Evolutionary conservation across 2,888 invertebrate species (phyloP), one percentile per base, ranked within the genome.

Genomic region (Barypeithes pellucidus): DNA sequence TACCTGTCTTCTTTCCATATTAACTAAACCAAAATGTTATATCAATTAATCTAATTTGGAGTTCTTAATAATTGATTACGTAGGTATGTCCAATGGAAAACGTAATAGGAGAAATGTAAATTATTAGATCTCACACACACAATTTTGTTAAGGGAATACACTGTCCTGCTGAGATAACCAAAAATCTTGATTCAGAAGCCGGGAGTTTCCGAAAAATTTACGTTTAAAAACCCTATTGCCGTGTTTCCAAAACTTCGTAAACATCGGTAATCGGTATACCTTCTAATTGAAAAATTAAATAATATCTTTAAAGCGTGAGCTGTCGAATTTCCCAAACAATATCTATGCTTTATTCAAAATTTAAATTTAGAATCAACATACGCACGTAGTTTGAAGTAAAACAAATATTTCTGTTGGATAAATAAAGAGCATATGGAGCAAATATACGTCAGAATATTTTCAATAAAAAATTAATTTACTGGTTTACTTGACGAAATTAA

Each of bases 341-440:
- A 45, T 67, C 57, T 59, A 18, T 29, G 59, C 16, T 54, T 59
- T 67, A 57, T 67, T 57, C 57, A 54, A 67, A 67, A 12, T 68
- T 73, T 73, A 73, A 73, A 68, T 73, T 65, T 73, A 73, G 73
- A 73, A 47, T 65, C 59, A 63, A 72, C 45, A 61, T 72, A 54
- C 67, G 52, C 67, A 61, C 43, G 18, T 22, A 72, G 67, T 68
- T 75, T 50, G 14, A 72, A 72, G 65, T 66, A 74, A 70, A 70
- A 67, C 61, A 71, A 74, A 74, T 74, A 70, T 71, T 50, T 52
- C 57, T 18, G 50, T 50, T 45, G 24, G 36, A 24, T 45, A 57
- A 63, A 67, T 66, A 50, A 52, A n/a, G 39, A 4, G 39, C 72
- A 67, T 62, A 72, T 72, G 67, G 62, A 41, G 47, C 43, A 36